Conservation (phyloP, 2,113 vertebrate genomes). For the Aspidoscelis tigris region DNA sequence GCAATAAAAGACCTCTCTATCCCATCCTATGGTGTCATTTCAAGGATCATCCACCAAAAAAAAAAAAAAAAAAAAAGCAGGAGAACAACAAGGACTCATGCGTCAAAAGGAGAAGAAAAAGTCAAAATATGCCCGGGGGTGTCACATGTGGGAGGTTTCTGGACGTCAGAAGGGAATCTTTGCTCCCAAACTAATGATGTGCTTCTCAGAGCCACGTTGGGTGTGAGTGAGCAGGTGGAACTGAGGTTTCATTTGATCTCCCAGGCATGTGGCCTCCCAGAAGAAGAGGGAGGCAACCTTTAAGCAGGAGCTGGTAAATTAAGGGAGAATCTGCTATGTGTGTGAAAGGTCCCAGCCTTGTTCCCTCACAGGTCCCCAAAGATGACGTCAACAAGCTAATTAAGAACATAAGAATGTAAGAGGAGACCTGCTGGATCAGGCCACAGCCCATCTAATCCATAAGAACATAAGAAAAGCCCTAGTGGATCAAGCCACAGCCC, state of each 20-base stretch:
- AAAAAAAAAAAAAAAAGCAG: background rate
- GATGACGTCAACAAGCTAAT: no score
- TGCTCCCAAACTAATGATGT: background rate
- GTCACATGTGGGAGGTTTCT: background rate
- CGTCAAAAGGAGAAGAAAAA: background rate
- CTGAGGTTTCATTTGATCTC: background rate
- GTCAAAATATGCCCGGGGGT: background rate
- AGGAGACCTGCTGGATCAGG: no score
- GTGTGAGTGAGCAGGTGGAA: background rate
- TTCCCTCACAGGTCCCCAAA: no score
- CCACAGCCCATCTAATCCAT: no score
- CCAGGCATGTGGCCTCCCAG: background rate
- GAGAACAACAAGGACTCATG: background rate
- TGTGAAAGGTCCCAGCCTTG: no score
- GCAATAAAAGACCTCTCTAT: background rate
- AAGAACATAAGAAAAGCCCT: no score
- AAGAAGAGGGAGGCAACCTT: background rate
- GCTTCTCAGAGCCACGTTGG: background rate
- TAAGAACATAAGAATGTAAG: no score
- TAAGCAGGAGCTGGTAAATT: background rate
- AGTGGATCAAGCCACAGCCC: no score
- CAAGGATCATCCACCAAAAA: background rate
- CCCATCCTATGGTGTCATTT: background rate
- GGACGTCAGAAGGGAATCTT: background rate
- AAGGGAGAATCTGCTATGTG: no score